Base-by-base conservation (phyloP, 2,888 invertebrate species). In the Scaptomyza flava region DNA sequence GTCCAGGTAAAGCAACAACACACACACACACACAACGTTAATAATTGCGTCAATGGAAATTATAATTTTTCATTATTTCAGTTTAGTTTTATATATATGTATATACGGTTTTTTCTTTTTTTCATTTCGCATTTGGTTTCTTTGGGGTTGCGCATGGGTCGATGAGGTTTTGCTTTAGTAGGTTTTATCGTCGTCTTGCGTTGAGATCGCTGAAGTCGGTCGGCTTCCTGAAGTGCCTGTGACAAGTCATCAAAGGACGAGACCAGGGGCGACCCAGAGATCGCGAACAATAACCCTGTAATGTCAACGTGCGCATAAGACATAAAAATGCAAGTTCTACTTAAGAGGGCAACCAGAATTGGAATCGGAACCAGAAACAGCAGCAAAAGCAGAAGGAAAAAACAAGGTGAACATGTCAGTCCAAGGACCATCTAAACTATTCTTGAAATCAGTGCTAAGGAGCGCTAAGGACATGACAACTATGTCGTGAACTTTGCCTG, bases 21-120 rank as follows among this genome's bases (percentile, higher is more conserved):
- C 46, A 59, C 17, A 17, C 17, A 50, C 61, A 51, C 58, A 56
- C 52, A 61, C 45, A 61, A 59, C 57, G 52, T 65, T 74, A 43
- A 73, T 76, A 81, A 69, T 75, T 79, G 76, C 81, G 67, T 74
- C 72, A 73, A 79, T 72, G 70, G 67, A 84, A 79, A 81, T 89
- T 82, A 88, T 88, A 78, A 88, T 88, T 88, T 87, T 89, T 88
- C 89, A 88, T 88, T 87, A 73, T 72, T 87, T 72, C 68, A 47
- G 23, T 50, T 58, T 42, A 30, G 11, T 38, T 57, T 42, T 23
- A 23, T 4, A 23, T 4, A 23, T 4, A 23, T 23, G 17, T 17
- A 17, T 17, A 17, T 17, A 17, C 17, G 17, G 17, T 17, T 17
- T 47, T 36, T 43, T 23, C 51, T 45, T 47, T 56, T 30, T 20